Percentiles rank a stretch among this genome's conserved stretches.
Evolutionary conservation across 2,113 vertebrate species (phyloP).

Genomic region (Laterallus jamaicensis): DNA sequence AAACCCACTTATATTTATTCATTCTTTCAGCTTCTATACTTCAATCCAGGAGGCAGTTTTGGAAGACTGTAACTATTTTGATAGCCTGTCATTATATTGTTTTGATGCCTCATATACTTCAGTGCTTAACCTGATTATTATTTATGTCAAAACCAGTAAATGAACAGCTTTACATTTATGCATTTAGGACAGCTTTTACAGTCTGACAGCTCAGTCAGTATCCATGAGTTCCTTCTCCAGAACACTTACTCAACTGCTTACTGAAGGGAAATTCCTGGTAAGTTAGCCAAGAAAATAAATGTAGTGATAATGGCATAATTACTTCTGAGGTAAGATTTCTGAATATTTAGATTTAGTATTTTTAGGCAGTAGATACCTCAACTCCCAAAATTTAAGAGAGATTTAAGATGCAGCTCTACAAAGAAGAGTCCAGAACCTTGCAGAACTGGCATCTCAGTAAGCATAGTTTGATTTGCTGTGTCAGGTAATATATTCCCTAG

Average conservation of each 20-base stretch:
- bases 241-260: not conserved
- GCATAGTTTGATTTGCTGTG: not conserved
- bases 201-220: not conserved
- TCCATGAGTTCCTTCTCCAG: constrained; percentile 7
- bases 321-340: not conserved
- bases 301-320: not conserved
- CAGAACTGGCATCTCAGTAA: not conserved
- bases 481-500: not conserved
- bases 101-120: not conserved
- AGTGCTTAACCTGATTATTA: not conserved
- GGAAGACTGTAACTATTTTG: constrained; percentile 22
- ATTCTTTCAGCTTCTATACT: not conserved
- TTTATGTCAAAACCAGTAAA: constrained; percentile 23
- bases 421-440: not conserved
- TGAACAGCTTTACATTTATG: not conserved
- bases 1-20: not conserved
- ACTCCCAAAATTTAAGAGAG: not conserved
- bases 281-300: not conserved
- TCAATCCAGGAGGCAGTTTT: not conserved
- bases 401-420: not conserved
- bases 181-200: constrained; percentile 9
- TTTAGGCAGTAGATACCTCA: not conserved
- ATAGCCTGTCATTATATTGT: not conserved
- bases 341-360: not conserved
- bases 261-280: not conserved